Evolutionary conservation across 2,888 invertebrate species (phyloP).

Genomic region (Chymomyza fuscimana): DNA sequence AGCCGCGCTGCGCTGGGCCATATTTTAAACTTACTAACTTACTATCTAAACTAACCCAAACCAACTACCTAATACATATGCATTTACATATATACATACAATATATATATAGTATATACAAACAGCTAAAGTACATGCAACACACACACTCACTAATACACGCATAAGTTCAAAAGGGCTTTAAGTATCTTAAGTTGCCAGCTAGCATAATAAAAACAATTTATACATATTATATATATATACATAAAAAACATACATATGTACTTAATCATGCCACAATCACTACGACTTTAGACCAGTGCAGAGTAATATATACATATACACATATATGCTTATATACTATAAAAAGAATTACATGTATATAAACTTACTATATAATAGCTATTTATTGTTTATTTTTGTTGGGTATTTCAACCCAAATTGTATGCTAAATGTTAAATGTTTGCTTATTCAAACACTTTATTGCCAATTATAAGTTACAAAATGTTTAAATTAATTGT

Average conservation of each 20-base stretch:
- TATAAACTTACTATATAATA: conserved; percentile 38
- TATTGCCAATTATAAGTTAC: conserved; percentile 71
- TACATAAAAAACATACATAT: conserved; percentile 28
- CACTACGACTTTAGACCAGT: conserved; percentile 61
- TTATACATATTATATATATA: background rate
- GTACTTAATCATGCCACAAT: conserved; percentile 69
- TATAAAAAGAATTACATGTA: conserved; percentile 35
- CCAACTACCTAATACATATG: conserved; percentile 63
- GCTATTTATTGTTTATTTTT: conserved; percentile 69
- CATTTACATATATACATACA: conserved; percentile 1
- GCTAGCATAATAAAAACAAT: conserved; percentile 58
- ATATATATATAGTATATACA: background rate
- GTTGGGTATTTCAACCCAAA: conserved; percentile 35
- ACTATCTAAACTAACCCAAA: conserved; percentile 46
- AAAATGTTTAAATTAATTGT: conserved; percentile 71
- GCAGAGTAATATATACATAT: conserved; percentile 44
- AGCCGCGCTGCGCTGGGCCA: conserved; percentile 47
- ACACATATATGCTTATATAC: conserved; percentile 20
- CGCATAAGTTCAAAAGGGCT: conserved; percentile 70
- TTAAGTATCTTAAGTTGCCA: conserved; percentile 70
- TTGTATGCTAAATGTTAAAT: conserved; percentile 70
- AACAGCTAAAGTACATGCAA: conserved; percentile 12
- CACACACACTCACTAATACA: conserved; percentile 30
- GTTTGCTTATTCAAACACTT: conserved; percentile 70
- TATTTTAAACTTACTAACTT: conserved; percentile 43